Conservation (phyloP, 2,797 vertebrate species). For the Esox masquinongy region DNA sequence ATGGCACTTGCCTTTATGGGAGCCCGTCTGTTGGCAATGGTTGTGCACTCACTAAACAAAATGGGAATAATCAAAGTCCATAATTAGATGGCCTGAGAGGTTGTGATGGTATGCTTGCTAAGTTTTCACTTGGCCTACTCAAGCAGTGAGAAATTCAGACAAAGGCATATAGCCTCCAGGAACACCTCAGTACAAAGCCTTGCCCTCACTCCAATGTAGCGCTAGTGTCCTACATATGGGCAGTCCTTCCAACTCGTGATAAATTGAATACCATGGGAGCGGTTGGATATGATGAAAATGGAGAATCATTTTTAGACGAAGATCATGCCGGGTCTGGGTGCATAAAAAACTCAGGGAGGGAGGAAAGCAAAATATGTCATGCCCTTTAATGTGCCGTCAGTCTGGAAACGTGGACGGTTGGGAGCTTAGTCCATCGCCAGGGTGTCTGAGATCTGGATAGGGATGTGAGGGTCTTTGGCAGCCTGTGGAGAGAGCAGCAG, state of each 20-base stretch:
- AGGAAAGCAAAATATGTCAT: slow-evolving; percentile 1
- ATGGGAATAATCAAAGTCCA: slow-evolving; percentile 80
- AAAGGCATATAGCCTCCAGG: slow-evolving; percentile 54
- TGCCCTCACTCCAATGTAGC: slow-evolving; percentile 31
- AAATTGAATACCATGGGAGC: slow-evolving; percentile 57
- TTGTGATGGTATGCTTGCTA: slow-evolving; percentile 55
- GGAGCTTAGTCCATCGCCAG: slow-evolving; percentile 42
- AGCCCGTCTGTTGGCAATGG: slow-evolving; percentile 65
- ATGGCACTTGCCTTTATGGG: slow-evolving; percentile 70
- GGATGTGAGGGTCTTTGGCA: slow-evolving; percentile 31
- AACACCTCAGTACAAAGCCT: slow-evolving; percentile 45
- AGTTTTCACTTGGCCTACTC: slow-evolving; percentile 54
- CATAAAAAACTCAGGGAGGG: slow-evolving; percentile 10
- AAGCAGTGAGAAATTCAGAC: slow-evolving; percentile 37
- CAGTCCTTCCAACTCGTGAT: slow-evolving; percentile 36
- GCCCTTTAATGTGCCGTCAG: not conserved
- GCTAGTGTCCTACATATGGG: slow-evolving; percentile 30
- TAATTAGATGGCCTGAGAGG: slow-evolving; percentile 74
- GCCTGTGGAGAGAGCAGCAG: slow-evolving; percentile 18
- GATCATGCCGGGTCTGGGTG: slow-evolving; percentile 33
- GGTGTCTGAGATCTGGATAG: slow-evolving; percentile 28
- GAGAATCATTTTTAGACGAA: slow-evolving; percentile 35
- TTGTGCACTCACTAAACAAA: slow-evolving; percentile 67
- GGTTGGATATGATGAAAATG: slow-evolving; percentile 53
- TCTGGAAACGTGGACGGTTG: slow-evolving; percentile 11